Evolutionary conservation across 2,113 vertebrate species (phyloP).

Genomic region (Budorcas taxicolor): DNA sequence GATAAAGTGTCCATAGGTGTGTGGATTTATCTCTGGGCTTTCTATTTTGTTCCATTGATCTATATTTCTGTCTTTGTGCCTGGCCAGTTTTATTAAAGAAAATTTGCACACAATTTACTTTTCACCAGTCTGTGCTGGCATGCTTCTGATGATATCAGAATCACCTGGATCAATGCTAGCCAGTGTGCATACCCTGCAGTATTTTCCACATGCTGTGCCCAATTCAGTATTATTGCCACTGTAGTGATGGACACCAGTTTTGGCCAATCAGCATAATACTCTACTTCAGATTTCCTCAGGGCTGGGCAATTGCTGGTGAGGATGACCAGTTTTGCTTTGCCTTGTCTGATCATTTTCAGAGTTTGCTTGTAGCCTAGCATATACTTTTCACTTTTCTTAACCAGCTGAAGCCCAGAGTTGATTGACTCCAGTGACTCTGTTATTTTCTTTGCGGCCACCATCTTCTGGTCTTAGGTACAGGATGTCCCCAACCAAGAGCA

Average conservation of each 20-base stretch:
- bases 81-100: neutral
- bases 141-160: slow-evolving; percentile 43
- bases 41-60: neutral
- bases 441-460: neutral
- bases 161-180: slow-evolving; percentile 94
- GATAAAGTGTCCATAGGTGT: neutral
- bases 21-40: neutral
- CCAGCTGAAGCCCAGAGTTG: neutral
- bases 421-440: neutral
- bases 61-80: neutral
- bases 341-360: neutral
- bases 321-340: neutral
- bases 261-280: neutral
- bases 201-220: slow-evolving; percentile 89
- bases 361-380: neutral
- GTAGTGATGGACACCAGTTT: slow-evolving; percentile 84
- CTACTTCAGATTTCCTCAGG: slow-evolving; percentile 23
- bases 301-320: neutral
- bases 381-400: slow-evolving; percentile 74
- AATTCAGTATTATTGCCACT: slow-evolving; percentile 92
- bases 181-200: slow-evolving; percentile 90
- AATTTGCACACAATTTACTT: neutral
- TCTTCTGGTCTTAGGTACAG: neutral
- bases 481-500: neutral
- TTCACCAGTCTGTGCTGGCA: neutral